phyloP scores from a whole-genome alignment of 1,140 invertebrate species.

The Drosophila lowei region DNA sequence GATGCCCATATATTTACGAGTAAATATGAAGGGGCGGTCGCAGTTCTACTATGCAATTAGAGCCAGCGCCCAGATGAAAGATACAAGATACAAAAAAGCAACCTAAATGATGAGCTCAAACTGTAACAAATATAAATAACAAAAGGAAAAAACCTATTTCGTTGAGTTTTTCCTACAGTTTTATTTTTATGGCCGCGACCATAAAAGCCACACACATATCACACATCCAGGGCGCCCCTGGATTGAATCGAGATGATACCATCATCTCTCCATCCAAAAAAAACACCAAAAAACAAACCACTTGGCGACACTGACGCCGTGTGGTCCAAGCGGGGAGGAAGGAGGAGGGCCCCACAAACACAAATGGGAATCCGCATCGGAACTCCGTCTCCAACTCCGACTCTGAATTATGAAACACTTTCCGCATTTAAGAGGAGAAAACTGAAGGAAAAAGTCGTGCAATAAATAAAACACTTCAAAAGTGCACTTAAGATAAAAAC shows the following conservation, averaged over 20 bases:
- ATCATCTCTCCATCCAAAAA: slow-evolving; percentile 49
- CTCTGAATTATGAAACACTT: slow-evolving; percentile 73
- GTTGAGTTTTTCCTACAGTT: too few species aligned
- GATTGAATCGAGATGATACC: slow-evolving; percentile 59
- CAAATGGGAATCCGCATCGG: slow-evolving; percentile 34
- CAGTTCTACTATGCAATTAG: slow-evolving; percentile 61
- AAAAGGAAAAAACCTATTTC: slow-evolving; percentile 48
- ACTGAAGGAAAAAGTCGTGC: slow-evolving; percentile 63
- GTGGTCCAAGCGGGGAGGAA: slow-evolving; percentile 53
- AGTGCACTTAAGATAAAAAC: slow-evolving; percentile 77
- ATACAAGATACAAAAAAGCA: slow-evolving; percentile 26
- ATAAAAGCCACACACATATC: slow-evolving; percentile 72
- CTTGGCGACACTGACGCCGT: slow-evolving; percentile 73
- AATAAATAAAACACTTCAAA: slow-evolving; percentile 78
- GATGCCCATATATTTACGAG: slow-evolving; percentile 36
- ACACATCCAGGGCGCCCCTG: slow-evolving; percentile 42
- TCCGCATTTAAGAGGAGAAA: slow-evolving; percentile 42
- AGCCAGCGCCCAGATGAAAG: slow-evolving; percentile 52
- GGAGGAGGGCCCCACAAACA: slow-evolving; percentile 16
- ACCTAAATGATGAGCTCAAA: slow-evolving; percentile 54
- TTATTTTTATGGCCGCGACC: slow-evolving; percentile 56
- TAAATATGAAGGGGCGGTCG: slow-evolving; percentile 20
- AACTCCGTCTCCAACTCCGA: slow-evolving; percentile 20
- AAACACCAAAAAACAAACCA: slow-evolving; percentile 30
- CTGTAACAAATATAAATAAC: slow-evolving; percentile 69